Conservation (phyloP, 2,113 vertebrate genomes). For the Nymphicus hollandicus region DNA sequence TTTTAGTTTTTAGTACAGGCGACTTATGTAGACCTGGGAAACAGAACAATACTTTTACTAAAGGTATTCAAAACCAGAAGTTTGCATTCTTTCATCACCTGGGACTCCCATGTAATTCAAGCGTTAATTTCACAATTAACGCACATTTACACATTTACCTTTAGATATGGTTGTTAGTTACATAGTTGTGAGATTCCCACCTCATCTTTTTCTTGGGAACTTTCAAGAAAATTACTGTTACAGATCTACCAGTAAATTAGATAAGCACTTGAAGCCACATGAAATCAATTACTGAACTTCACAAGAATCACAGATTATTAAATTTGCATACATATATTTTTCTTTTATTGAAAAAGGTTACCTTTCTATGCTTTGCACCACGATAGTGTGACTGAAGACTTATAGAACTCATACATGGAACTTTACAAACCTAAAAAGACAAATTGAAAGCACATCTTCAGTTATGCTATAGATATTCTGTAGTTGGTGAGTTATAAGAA, state of each 20-base stretch:
- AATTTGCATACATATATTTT: not conserved
- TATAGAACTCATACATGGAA: constrained; percentile 36
- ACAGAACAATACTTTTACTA: not conserved
- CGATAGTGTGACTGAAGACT: constrained; percentile 53
- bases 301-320: not conserved
- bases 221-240: not conserved
- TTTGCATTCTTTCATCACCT: not conserved
- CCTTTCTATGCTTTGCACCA: constrained; percentile 61
- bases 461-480: not conserved
- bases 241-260: not conserved
- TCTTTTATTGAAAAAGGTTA: not conserved
- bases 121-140: not conserved
- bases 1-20: not conserved
- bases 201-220: not conserved
- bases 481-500: not conserved
- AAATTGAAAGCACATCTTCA: constrained; percentile 4
- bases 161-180: not conserved
- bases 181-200: not conserved
- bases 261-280: not conserved
- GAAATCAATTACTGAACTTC: not conserved
- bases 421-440: constrained; percentile 45
- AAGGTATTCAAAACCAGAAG: rapidly evolving
- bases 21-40: not conserved
- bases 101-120: rapidly evolving
- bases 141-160: not conserved